Percentiles rank a stretch among this genome's conserved stretches.
These are phyloP conservation scores for Phyllopteryx taeniolatus DNA, from an alignment of 2,113 vertebrate genomes.

Conservation along the genomic window DNA sequence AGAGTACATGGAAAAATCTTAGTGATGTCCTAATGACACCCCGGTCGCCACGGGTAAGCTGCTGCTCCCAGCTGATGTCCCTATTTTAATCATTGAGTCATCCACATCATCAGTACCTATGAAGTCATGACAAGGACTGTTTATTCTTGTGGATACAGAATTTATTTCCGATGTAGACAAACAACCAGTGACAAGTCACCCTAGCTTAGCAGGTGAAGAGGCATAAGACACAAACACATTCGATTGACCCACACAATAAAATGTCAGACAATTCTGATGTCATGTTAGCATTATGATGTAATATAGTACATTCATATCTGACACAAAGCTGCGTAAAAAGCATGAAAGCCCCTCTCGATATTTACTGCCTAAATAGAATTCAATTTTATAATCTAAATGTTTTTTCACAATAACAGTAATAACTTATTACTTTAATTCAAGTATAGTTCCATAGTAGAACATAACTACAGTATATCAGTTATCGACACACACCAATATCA, in stretches of 20 bases:
- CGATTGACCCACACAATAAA: constrained; percentile 6
- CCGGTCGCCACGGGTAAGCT: constrained; percentile 73
- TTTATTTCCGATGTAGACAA: not conserved
- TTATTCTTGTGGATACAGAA: constrained; percentile 1
- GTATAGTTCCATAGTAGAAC: not conserved
- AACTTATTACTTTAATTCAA: not conserved
- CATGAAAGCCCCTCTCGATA: not conserved
- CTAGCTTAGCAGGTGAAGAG: not conserved
- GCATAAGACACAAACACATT: not conserved
- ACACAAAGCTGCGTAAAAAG: constrained; percentile 37
- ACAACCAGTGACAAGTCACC: not conserved
- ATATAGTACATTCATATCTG: constrained; percentile 15
- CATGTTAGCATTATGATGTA: constrained; percentile 1
- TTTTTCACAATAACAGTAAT: not conserved
- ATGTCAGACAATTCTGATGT: constrained; percentile 10
- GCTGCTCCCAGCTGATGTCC: constrained; percentile 65
- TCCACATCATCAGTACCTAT: not conserved
- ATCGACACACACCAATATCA: constrained; percentile 11
- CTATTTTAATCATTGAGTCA: not conserved
- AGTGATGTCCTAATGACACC: constrained; percentile 61
- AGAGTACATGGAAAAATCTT: constrained; percentile 79
- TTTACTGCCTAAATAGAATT: constrained; percentile 2
- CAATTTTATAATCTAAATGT: not conserved
- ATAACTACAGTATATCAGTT: not conserved
- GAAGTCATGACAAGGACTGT: not conserved